These are phyloP conservation scores for Sebastolobus altivelis DNA, from an alignment of 2,797 vertebrate species.

Conservation along the genomic window DNA sequence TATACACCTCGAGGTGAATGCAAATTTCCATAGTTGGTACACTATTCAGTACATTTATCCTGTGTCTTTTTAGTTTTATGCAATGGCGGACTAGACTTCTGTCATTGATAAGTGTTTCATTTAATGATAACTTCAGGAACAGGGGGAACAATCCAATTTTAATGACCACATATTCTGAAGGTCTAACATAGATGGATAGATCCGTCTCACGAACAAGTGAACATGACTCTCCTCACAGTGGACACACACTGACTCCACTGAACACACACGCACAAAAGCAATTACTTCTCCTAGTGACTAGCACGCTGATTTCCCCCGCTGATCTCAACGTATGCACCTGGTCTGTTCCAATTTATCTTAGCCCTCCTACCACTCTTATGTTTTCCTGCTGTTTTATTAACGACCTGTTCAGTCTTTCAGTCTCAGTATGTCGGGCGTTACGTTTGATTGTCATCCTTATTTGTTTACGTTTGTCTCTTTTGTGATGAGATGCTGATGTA, in stretches of 20 bases:
- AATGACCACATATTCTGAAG: neutral
- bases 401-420: slow-evolving; percentile 2
- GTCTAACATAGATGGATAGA: neutral
- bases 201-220: slow-evolving; percentile 7
- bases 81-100: neutral
- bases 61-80: neutral
- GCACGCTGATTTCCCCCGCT: slow-evolving; percentile 59
- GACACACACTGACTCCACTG: neutral
- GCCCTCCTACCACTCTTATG: slow-evolving; percentile 10
- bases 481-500: neutral
- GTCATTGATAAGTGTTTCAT: neutral
- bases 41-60: neutral
- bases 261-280: slow-evolving; percentile 39
- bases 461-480: slow-evolving; percentile 11
- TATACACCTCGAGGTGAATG: slow-evolving; percentile 13
- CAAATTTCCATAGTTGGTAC: neutral
- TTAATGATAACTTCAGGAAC: neutral
- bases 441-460: slow-evolving; percentile 17
- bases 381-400: slow-evolving; percentile 27
- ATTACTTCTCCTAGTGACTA: slow-evolving; percentile 45
- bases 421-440: neutral
- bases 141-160: neutral
- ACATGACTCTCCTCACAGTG: neutral
- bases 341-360: slow-evolving; percentile 47
- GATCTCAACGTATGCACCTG: slow-evolving; percentile 51